These are phyloP conservation scores for Drosophila subquinaria DNA, from an alignment of 2,888 invertebrate genomes.

Conservation along the genomic window DNA sequence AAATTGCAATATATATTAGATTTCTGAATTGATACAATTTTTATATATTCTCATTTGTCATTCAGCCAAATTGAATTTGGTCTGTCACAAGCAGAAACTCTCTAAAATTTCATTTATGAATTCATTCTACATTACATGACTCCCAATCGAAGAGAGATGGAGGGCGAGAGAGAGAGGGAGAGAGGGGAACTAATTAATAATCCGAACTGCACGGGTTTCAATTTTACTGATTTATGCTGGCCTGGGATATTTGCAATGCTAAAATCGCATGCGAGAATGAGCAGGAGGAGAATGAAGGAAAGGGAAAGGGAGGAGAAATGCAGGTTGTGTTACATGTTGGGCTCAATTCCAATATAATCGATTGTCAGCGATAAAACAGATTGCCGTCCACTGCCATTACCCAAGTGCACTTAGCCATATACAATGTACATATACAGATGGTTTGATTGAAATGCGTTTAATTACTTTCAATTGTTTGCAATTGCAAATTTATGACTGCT, in stretches of 20 bases:
- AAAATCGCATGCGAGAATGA: slow-evolving; percentile 5
- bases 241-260: slow-evolving; percentile 22
- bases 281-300: background rate
- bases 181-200: slow-evolving; percentile 29
- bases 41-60: background rate
- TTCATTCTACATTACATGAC: background rate
- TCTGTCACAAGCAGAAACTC: background rate
- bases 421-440: background rate
- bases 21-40: background rate
- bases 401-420: slow-evolving; percentile 18
- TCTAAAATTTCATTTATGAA: background rate
- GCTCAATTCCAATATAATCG: slow-evolving; percentile 47
- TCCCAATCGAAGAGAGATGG: background rate
- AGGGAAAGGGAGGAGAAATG: background rate
- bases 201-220: slow-evolving; percentile 1
- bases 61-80: background rate
- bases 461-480: slow-evolving; percentile 69
- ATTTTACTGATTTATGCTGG: slow-evolving; percentile 49
- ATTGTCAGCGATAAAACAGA: slow-evolving; percentile 50
- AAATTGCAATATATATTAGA: background rate
- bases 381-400: slow-evolving; percentile 51
- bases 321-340: slow-evolving; percentile 9
- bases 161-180: background rate
- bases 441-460: slow-evolving; percentile 69
- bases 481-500: slow-evolving; percentile 41